These are phyloP conservation scores for Poecilia wingei DNA, from an alignment of 2,797 vertebrate genomes.

Conservation along the genomic window DNA sequence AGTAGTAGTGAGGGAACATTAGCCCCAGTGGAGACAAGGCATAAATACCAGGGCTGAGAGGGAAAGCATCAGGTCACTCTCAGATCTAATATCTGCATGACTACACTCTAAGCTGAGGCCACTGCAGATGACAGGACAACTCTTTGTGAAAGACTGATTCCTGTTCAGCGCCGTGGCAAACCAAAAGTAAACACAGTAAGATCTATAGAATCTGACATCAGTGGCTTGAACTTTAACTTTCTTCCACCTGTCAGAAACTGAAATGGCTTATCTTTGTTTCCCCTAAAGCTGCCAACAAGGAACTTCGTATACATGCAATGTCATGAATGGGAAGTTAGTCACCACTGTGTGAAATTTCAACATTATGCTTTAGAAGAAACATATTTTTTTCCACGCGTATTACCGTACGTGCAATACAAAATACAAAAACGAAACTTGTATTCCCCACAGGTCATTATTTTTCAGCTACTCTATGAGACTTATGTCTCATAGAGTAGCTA, in stretches of 20 bases:
- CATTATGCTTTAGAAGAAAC: background rate
- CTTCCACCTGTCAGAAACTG: slow-evolving; percentile 33
- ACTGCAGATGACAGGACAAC: background rate
- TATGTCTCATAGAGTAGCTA: no score
- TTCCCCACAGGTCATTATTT: background rate
- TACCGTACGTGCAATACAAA: background rate
- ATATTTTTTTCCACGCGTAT: background rate
- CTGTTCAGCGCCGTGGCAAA: slow-evolving; percentile 26
- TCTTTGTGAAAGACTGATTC: background rate
- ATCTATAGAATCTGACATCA: slow-evolving; percentile 40
- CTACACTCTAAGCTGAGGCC: slow-evolving; percentile 10
- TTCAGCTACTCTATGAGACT: background rate
- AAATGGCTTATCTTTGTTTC: slow-evolving; percentile 14
- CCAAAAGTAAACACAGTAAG: slow-evolving; percentile 58
- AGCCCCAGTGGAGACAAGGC: slow-evolving; percentile 70
- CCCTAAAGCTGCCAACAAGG: slow-evolving; percentile 3
- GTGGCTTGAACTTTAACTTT: slow-evolving; percentile 44
- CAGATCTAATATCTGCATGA: slow-evolving; percentile 1
- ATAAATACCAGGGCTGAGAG: slow-evolving; percentile 82
- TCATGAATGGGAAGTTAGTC: slow-evolving; percentile 4
- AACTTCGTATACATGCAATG: slow-evolving; percentile 11
- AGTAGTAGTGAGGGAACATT: slow-evolving; percentile 68
- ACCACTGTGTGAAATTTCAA: background rate
- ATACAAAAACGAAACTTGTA: background rate
- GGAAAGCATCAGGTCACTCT: slow-evolving; percentile 53